Evolutionary conservation across 2,113 vertebrate genomes (phyloP).

Genomic region (Campylorhamphus procurvoides): DNA sequence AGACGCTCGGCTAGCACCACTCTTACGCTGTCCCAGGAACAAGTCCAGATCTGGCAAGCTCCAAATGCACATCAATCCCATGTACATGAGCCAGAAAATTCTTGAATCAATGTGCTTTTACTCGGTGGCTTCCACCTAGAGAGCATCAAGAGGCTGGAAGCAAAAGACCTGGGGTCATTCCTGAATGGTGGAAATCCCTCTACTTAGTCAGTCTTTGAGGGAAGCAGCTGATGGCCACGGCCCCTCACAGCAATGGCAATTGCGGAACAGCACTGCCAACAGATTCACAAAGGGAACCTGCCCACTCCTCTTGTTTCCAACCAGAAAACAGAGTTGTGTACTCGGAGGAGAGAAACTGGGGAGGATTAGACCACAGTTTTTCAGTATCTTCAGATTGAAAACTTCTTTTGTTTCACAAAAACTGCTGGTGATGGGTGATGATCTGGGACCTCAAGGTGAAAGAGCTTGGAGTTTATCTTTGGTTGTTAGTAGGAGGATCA

Average conservation of each 20-base stretch:
- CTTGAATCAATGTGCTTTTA: accelerated
- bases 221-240: background rate
- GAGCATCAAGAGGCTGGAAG: background rate
- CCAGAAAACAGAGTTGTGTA: background rate
- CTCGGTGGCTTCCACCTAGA: background rate
- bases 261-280: background rate
- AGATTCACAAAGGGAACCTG: background rate
- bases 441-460: background rate
- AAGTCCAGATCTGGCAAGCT: background rate
- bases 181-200: background rate
- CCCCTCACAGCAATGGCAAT: accelerated
- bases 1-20: background rate
- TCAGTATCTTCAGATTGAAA: background rate
- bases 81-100: background rate
- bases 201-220: background rate
- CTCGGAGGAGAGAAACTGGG: background rate
- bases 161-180: background rate
- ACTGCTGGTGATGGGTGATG: background rate
- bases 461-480: background rate
- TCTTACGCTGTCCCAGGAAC: background rate
- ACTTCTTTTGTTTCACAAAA: background rate
- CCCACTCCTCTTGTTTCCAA: background rate
- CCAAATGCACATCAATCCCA: accelerated
- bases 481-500: background rate
- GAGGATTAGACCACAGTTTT: background rate